These are phyloP conservation scores for Petrophora chlorosata DNA, from an alignment of 2,888 invertebrate species.

Conservation along the genomic window DNA sequence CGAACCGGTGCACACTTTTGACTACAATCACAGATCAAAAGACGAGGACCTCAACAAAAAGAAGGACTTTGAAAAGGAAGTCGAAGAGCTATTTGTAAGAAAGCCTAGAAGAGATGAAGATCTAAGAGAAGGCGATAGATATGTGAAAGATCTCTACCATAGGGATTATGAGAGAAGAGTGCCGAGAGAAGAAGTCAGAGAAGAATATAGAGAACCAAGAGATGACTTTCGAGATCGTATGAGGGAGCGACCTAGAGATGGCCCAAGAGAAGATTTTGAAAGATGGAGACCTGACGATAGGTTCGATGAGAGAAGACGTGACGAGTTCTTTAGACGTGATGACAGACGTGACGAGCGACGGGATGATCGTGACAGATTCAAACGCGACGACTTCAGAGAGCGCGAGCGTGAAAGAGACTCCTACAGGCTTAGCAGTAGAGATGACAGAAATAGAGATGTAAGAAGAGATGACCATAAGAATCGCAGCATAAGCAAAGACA, in stretches of 20 bases:
- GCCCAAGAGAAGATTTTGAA: slow-evolving; percentile 41
- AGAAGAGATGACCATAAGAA: slow-evolving; percentile 47
- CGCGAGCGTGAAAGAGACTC: slow-evolving; percentile 44
- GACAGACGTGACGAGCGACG: slow-evolving; percentile 36
- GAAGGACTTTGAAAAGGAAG: slow-evolving; percentile 68
- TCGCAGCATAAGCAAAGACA: slow-evolving; percentile 65
- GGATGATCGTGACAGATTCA: slow-evolving; percentile 42
- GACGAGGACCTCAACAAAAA: slow-evolving; percentile 58
- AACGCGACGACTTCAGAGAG: slow-evolving; percentile 35
- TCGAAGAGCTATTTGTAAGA: slow-evolving; percentile 62
- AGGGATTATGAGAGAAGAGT: slow-evolving; percentile 52
- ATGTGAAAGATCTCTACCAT: slow-evolving; percentile 47
- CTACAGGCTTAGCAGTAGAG: slow-evolving; percentile 34
- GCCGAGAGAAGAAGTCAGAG: slow-evolving; percentile 45
- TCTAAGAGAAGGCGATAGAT: slow-evolving; percentile 47
- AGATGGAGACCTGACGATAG: slow-evolving; percentile 44
- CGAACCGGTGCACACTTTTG: slow-evolving; percentile 87
- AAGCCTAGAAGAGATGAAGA: slow-evolving; percentile 55
- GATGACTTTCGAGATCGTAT: slow-evolving; percentile 21
- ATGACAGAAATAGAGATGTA: too few species aligned
- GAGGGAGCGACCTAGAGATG: slow-evolving; percentile 25
- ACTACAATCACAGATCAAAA: slow-evolving; percentile 87
- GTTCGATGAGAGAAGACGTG: slow-evolving; percentile 42
- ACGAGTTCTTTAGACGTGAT: slow-evolving; percentile 32
- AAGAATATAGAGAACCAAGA: slow-evolving; percentile 28